Conservation (phyloP, 1,140 invertebrate species). For the Aleiodes sp. region DNA sequence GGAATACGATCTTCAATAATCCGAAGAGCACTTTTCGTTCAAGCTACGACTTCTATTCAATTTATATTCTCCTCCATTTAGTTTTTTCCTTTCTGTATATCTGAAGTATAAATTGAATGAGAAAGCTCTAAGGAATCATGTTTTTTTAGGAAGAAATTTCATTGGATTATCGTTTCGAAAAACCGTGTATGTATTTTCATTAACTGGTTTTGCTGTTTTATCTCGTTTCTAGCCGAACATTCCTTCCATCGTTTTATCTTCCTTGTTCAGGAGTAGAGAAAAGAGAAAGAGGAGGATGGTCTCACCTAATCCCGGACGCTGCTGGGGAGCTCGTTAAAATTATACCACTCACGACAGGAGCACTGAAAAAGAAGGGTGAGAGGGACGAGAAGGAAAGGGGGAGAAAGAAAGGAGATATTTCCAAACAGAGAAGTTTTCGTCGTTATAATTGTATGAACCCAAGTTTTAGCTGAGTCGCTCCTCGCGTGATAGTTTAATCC, state of each 20-base stretch:
- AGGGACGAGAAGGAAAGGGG: not conserved
- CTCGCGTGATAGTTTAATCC: constrained; percentile 6
- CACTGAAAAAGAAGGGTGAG: not conserved
- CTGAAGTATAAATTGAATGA: no score
- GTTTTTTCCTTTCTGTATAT: not conserved
- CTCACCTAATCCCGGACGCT: not conserved
- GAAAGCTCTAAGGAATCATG: no score
- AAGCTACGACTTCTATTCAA: not conserved
- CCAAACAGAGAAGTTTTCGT: not conserved
- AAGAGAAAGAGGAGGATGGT: not conserved
- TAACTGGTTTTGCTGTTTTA: no score
- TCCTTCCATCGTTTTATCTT: not conserved
- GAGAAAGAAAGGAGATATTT: not conserved
- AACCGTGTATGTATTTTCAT: no score
- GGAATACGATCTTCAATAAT: not conserved
- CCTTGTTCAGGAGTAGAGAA: not conserved
- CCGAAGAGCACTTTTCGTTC: not conserved
- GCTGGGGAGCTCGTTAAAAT: constrained; percentile 12
- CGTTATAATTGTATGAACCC: constrained; percentile 15
- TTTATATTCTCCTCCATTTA: no score
- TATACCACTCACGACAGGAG: not conserved
- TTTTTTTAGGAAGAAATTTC: no score
- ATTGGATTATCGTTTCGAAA: no score
- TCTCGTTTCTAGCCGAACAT: not conserved
- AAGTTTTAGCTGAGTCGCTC: not conserved